Conservation (phyloP, 2,113 vertebrate genomes). For the Takifugu bimaculatus region DNA sequence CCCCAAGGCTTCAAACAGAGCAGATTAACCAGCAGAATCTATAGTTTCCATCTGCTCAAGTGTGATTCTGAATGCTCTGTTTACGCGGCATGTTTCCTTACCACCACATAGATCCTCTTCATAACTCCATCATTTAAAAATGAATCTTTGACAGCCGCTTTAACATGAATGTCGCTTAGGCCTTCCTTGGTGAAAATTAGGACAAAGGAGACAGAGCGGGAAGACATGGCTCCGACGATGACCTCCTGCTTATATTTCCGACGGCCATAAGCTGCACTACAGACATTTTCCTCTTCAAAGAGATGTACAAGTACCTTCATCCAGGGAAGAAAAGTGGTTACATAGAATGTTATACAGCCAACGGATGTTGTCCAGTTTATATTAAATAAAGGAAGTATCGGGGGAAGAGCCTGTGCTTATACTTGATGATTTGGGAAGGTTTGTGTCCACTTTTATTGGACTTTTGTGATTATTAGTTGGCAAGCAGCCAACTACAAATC, state of each 20-base stretch:
- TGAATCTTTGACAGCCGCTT: conserved; percentile 65
- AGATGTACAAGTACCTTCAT: conserved; percentile 80
- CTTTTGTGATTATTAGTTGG: too few species aligned
- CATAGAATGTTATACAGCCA: not conserved
- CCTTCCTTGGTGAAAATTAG: conserved; percentile 79
- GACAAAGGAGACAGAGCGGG: conserved; percentile 71
- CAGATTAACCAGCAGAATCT: not conserved
- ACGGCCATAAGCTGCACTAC: conserved; percentile 78
- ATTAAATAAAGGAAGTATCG: too few species aligned
- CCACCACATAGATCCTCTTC: conserved; percentile 83
- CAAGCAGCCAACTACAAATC: too few species aligned
- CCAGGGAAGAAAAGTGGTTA: not conserved
- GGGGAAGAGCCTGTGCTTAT: too few species aligned
- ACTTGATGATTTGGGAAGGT: not conserved
- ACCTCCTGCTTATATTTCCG: conserved; percentile 52
- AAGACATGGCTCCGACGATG: conserved; percentile 35
- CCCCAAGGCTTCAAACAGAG: conserved; percentile 76
- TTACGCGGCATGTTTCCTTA: conserved; percentile 58
- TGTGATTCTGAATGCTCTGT: not conserved
- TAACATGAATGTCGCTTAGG: conserved; percentile 75
- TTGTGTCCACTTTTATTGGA: too few species aligned
- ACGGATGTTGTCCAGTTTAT: not conserved
- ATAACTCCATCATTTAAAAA: conserved; percentile 73
- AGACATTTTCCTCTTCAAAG: conserved; percentile 72
- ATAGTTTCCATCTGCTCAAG: not conserved